Base-by-base conservation (phyloP, 2,113 vertebrate species). In the Ursus arctos region DNA sequence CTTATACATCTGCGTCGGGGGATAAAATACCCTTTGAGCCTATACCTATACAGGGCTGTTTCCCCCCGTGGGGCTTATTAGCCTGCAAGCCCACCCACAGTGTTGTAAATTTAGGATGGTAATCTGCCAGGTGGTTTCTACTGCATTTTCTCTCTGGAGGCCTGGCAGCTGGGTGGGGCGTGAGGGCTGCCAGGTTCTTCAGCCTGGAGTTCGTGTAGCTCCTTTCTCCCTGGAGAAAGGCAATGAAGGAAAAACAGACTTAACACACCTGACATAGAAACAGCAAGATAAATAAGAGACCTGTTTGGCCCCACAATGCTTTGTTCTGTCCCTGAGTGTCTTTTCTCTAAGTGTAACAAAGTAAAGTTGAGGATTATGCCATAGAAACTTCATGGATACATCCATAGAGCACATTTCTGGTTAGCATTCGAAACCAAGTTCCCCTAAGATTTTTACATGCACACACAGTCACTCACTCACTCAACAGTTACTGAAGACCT, bases 331-430 rank as follows among this genome's bases (percentile, higher is more conserved):
- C 0, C 51, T 33, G 12, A 59, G 4, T 33, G 22, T 83, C 80
- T 95, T 91, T 95, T 85, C 49, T 89, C 26, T 94, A 67, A 88
- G 63, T 33, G 28, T 76, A 63, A 59, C 36, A 90, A 49, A 91
- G 79, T 57, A 49, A 11, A 10, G 12, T 81, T 96, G 79, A 80
- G 72, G 85, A 96, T 77, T 40, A 63, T 59, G 61, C 40, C 55
- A 61, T 36, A 91, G 2, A 86, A 53, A 26, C 16, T 87, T 72
- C 57, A n/a, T 19, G 7, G 81, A 24, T 79, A n/a, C 10, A 72
- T 71, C 43, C 76, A 47, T 3, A 33, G 86, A 85, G 26, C 18
- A 53, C 47, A 59, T 65, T 76, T 74, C 49, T 2, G 61, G 49
- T 88, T 85, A 91, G 31, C 33, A 28, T 88, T n/a, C 53, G 33